Conservation (phyloP, 2,888 invertebrate species). For the Ametastegia equiseti region DNA sequence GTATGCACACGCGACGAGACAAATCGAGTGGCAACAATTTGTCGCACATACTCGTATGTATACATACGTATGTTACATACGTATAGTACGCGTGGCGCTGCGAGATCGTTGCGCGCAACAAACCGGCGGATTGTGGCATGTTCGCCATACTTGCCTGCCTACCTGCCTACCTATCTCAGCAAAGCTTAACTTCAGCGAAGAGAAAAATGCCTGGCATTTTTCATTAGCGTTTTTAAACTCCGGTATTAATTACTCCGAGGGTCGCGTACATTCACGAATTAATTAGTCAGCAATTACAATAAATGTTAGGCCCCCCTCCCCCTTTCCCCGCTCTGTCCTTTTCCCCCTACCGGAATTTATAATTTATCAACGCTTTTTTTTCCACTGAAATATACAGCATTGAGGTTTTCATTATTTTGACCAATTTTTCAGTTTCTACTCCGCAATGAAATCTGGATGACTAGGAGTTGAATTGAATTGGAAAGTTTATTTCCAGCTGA, state of each 20-base stretch:
- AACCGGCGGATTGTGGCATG: neutral
- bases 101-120: neutral
- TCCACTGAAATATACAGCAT: too few species aligned
- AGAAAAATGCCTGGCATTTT: conserved; percentile 25
- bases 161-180: too few species aligned
- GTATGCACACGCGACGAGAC: neutral
- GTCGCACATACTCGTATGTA: neutral
- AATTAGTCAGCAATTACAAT: conserved; percentile 1
- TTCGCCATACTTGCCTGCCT: too few species aligned
- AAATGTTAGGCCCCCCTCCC: neutral
- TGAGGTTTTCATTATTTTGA: too few species aligned
- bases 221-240: conserved; percentile 1
- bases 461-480: too few species aligned
- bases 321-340: too few species aligned
- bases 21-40: conserved; percentile 32
- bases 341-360: too few species aligned
- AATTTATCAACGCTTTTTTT: too few species aligned
- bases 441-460: too few species aligned
- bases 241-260: neutral
- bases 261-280: neutral
- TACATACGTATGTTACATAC: neutral
- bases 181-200: neutral
- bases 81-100: neutral
- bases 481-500: too few species aligned
- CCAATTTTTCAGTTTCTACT: too few species aligned